Percentiles rank a stretch among this genome's conserved stretches.
Conservation (phyloP, 2,797 vertebrate genomes). For the Tokudaia tokunoshimensis region DNA sequence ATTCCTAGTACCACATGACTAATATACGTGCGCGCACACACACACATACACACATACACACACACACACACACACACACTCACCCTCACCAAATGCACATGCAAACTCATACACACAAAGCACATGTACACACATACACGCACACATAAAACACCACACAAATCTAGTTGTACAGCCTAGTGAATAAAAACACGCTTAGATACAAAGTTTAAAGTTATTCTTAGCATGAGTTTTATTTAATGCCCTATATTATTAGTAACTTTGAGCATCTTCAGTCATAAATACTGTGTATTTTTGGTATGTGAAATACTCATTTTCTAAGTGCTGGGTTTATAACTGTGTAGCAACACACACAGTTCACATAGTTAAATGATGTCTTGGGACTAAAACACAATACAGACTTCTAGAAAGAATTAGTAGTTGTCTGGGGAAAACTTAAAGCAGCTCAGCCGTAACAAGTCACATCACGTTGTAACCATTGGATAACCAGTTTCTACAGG, state of each 20-base stretch:
- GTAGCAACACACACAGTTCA: not conserved
- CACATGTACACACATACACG: not conserved
- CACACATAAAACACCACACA: not conserved
- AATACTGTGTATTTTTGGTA: not conserved
- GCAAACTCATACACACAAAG: not conserved
- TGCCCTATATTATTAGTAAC: not conserved
- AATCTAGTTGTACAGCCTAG: not conserved
- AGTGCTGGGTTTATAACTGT: not conserved
- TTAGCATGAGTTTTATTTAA: not conserved
- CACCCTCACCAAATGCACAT: not conserved
- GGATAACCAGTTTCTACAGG: not conserved
- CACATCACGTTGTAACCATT: not conserved
- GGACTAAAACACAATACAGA: not conserved
- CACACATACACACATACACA: not conserved
- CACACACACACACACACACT: not conserved
- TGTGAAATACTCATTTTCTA: constrained; percentile 2
- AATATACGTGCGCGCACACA: no score
- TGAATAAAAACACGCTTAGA: not conserved
- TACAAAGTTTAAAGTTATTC: constrained; percentile 38
- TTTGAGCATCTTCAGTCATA: constrained; percentile 22
- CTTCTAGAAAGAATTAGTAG: not conserved
- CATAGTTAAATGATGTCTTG: not conserved
- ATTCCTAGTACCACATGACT: no score
- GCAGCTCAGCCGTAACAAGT: not conserved
- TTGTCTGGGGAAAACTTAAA: not conserved